Evolutionary conservation across 2,113 vertebrate genomes (phyloP).

Genomic region (Reinhardtius hippoglossoides): DNA sequence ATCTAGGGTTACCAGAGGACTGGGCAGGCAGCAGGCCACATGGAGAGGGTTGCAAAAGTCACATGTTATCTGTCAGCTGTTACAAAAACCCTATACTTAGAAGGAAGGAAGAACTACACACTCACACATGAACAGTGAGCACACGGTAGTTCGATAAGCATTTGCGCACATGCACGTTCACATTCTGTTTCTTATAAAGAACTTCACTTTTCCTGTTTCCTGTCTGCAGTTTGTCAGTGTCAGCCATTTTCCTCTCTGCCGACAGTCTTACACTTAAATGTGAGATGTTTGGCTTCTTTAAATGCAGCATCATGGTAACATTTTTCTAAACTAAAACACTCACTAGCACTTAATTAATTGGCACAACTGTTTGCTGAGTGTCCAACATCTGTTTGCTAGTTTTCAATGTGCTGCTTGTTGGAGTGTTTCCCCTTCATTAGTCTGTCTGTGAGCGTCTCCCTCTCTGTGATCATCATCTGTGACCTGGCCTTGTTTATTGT

Average conservation of each 20-base stretch:
- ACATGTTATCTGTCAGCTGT: conserved; percentile 55
- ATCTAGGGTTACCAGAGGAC: conserved; percentile 28
- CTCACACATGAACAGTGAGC: not conserved
- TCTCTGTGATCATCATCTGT: not conserved
- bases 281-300: not conserved
- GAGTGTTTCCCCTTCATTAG: not conserved
- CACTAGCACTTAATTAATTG: not conserved
- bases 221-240: conserved; percentile 11
- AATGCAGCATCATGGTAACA: not conserved
- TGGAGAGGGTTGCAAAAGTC: conserved; percentile 43
- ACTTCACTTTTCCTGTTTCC: conserved; percentile 61
- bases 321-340: not conserved
- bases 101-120: not conserved
- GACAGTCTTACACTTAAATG: not conserved
- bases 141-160: not conserved
- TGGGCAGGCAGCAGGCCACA: conserved; percentile 38
- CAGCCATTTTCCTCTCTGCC: not conserved
- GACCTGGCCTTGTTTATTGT: not conserved
- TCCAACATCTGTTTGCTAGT: not conserved
- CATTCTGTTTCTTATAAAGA: not conserved
- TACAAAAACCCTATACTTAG: conserved; percentile 42
- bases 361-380: not conserved
- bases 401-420: not conserved
- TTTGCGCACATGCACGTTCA: not conserved
- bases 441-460: no score